Evolutionary conservation across 2,113 vertebrate species (phyloP).

Genomic region (Hippocampus mohnikei): DNA sequence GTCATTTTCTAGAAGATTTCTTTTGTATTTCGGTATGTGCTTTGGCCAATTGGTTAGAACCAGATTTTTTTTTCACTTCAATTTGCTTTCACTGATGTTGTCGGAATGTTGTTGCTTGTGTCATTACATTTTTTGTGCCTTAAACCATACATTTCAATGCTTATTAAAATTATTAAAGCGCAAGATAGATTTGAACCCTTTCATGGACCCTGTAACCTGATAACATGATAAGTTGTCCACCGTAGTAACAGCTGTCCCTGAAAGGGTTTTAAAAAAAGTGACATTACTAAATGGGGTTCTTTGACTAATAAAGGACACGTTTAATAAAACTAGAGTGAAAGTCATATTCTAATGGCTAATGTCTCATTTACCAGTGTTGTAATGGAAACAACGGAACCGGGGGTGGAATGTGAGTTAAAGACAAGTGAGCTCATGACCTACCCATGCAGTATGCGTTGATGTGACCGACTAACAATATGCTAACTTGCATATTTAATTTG

Average conservation of each 20-base stretch:
- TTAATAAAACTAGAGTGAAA: neutral
- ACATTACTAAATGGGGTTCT: neutral
- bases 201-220: too few relatives aligned
- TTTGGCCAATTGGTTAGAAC: neutral
- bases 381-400: constrained; percentile 26
- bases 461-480: neutral
- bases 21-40: neutral
- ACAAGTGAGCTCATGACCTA: neutral
- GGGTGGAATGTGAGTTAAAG: constrained; percentile 53
- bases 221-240: too few relatives aligned
- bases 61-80: neutral
- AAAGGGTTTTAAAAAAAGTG: neutral
- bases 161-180: neutral
- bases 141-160: neutral
- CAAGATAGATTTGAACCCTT: too few relatives aligned
- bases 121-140: neutral
- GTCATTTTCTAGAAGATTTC: neutral
- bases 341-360: neutral
- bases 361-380: constrained; percentile 34
- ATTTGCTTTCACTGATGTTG: neutral
- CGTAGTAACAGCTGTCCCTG: too few relatives aligned
- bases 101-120: neutral
- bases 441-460: neutral
- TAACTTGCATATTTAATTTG: constrained; percentile 5
- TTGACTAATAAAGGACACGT: neutral